phyloP scores from a whole-genome alignment of 2,797 vertebrate species.

The Hypotaenidia philippensis region DNA sequence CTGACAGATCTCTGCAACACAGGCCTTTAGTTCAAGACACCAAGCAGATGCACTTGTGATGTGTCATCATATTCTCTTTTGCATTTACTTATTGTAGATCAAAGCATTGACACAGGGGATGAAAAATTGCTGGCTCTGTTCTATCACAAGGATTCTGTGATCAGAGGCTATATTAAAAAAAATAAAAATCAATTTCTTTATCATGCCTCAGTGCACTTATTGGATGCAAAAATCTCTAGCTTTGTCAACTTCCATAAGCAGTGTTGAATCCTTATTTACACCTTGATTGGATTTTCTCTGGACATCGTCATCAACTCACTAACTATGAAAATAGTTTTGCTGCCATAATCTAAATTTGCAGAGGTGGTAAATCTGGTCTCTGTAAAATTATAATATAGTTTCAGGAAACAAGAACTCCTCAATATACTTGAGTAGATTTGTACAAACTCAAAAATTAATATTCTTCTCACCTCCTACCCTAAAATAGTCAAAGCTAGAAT shows the following conservation, averaged over 20 bases:
- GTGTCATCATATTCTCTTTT: constrained; percentile 56
- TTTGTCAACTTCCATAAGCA: background rate
- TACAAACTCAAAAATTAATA: background rate
- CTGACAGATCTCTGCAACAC: constrained; percentile 29
- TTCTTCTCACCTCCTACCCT: background rate
- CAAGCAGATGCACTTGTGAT: constrained; percentile 62
- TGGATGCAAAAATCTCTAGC: constrained; percentile 10
- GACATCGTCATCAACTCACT: background rate
- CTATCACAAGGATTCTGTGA: constrained; percentile 54
- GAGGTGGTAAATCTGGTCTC: background rate
- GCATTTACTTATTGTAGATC: constrained; percentile 65
- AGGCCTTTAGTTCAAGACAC: constrained; percentile 42
- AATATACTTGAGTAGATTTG: background rate
- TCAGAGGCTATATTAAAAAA: background rate
- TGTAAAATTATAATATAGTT: background rate
- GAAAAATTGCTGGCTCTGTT: constrained; percentile 48
- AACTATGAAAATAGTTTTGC: background rate
- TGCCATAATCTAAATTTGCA: background rate
- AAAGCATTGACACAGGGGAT: constrained; percentile 57
- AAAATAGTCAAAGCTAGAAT: background rate
- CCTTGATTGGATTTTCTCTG: constrained; percentile 15
- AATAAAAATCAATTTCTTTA: constrained; percentile 30
- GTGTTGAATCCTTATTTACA: background rate
- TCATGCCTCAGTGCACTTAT: constrained; percentile 3
- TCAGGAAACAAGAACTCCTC: background rate